Base-by-base conservation (phyloP, 2,113 vertebrate species). In the Uria aalge region DNA sequence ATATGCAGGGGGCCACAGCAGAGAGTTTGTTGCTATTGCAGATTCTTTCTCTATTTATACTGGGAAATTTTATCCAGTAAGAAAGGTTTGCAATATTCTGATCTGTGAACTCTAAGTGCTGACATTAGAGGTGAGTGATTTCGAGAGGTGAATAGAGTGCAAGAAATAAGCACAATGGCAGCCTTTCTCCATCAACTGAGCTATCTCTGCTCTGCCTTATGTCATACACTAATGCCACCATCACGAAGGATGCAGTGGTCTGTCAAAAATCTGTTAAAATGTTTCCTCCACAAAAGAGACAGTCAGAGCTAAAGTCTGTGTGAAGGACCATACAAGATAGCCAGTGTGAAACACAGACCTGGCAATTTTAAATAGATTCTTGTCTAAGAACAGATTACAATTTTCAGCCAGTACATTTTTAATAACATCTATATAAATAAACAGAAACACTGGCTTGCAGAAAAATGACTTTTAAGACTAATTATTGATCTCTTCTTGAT, bases 401-500 rank as follows among this genome's bases (percentile, higher is more conserved):
- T 85, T 93, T 93, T 59, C 72, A 86, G 75, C 29, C 56, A 80
- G 71, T 80, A 59, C 3, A 80, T 77, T 85, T 88, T 88, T 67
- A 93, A 72, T 72, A 78, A 21, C 47, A 80, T 41, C 67, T 74
- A 2, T 40, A 18, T 34, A 90, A 82, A 71, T 50, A 85, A 85
- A 92, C 5, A 94, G 92, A 83, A 94, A 90, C 7, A 41, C 1
- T 94, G 72, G 55, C 72, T 94, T 86, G 45, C 59, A 80, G 67
- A 83, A 63, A 86, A 92, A 90, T 26, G 29, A 18, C 68, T 94
- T 87, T 95, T 90, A 90, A 88, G 85, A 77, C 30, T 74, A 76
- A 80, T 63, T 83, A 71, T 14, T 71, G 34, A 80, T 86, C 55
- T 83, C 59, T 64, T 90, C 57, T 74, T 78, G 41, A 69, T 88